phyloP scores from a whole-genome alignment of 2,113 vertebrate genomes.

The Saguinus midas region DNA sequence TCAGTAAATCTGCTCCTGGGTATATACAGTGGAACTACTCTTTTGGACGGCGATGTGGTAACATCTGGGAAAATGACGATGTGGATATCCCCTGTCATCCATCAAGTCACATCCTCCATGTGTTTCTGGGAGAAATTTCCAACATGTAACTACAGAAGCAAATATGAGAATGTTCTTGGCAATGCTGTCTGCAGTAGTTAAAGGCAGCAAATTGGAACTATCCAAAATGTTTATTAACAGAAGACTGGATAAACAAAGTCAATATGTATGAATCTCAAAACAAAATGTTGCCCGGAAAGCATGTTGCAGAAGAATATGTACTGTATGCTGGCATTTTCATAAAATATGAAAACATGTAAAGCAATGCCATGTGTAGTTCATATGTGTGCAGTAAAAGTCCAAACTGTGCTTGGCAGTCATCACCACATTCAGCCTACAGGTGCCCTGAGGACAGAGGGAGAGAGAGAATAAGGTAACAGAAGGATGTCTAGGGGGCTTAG shows the following conservation, averaged over 20 bases:
- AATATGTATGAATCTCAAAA: background rate
- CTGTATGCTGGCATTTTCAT: rapidly evolving
- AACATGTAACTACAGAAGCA: background rate
- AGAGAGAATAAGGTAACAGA: background rate
- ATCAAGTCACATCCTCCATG: background rate
- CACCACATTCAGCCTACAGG: background rate
- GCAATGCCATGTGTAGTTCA: background rate
- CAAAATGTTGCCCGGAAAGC: background rate
- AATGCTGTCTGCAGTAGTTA: background rate
- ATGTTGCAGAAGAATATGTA: background rate
- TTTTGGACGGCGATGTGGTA: background rate
- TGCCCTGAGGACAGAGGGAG: background rate
- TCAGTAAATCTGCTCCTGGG: background rate
- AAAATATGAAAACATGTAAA: background rate
- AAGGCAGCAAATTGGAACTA: background rate
- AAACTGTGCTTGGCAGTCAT: background rate
- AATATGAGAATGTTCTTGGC: background rate
- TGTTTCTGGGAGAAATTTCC: background rate
- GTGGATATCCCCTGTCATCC: background rate
- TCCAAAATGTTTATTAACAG: background rate
- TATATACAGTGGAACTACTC: background rate
- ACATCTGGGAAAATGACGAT: background rate
- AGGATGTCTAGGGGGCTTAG: background rate
- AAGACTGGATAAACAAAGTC: background rate
- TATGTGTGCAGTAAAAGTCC: background rate